These are phyloP conservation scores for Morone chrysops DNA, from an alignment of 2,113 vertebrate species.

Conservation along the genomic window DNA sequence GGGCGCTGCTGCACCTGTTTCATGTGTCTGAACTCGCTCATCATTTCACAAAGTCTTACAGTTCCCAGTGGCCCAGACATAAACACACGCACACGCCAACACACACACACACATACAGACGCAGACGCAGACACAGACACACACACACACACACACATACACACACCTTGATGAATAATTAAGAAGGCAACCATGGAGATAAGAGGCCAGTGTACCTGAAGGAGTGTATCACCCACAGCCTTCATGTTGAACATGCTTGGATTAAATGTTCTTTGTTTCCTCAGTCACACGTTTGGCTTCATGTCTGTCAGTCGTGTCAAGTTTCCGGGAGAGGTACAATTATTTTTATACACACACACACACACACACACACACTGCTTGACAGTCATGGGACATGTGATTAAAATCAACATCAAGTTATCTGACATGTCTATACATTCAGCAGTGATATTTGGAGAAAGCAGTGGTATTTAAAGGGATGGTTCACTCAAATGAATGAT, in stretches of 20 bases:
- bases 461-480: neutral
- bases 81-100: slow-evolving; percentile 24
- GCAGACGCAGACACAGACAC: slow-evolving; percentile 43
- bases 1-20: slow-evolving; percentile 68
- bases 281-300: slow-evolving; percentile 39
- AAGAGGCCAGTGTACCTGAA: slow-evolving; percentile 70
- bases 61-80: slow-evolving; percentile 44
- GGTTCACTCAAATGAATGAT: neutral
- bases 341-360: neutral
- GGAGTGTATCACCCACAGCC: slow-evolving; percentile 60
- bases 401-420: neutral
- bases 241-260: slow-evolving; percentile 67
- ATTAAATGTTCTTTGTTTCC: slow-evolving; percentile 66
- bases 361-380: neutral
- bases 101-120: slow-evolving; percentile 20
- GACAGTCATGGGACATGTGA: slow-evolving; percentile 3
- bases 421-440: neutral
- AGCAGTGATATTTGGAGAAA: neutral
- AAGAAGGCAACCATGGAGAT: slow-evolving; percentile 68
- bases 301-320: slow-evolving; percentile 25
- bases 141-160: slow-evolving; percentile 39
- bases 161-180: slow-evolving; percentile 80
- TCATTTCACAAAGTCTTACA: slow-evolving; percentile 63
- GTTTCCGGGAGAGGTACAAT: slow-evolving; percentile 9
- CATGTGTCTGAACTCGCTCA: slow-evolving; percentile 65